A percentile compares a stretch with the other conserved stretches of the same genome.
Evolutionary conservation across 2,797 vertebrate genomes (phyloP).

Genomic region (Yasuhikotakia modesta): DNA sequence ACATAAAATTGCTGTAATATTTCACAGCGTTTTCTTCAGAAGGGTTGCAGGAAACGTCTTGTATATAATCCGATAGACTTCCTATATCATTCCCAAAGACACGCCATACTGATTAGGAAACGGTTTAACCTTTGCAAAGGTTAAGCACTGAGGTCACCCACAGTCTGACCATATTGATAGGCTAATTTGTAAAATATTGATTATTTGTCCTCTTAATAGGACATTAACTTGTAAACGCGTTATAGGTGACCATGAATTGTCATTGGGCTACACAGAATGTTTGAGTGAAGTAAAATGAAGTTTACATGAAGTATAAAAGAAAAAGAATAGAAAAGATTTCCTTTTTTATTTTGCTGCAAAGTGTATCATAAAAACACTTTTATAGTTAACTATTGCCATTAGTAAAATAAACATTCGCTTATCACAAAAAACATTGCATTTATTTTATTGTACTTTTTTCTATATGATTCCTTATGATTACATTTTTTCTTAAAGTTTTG

Average conservation of each 20-base stretch:
- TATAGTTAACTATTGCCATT: too few relatives aligned
- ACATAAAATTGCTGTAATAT: background rate
- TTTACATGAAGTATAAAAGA: constrained; percentile 3
- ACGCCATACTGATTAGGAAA: constrained; percentile 43
- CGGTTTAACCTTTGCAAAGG: constrained; percentile 75
- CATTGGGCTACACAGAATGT: constrained; percentile 42
- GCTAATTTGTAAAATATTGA: constrained; percentile 69
- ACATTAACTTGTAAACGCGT: constrained; percentile 57
- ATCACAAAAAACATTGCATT: background rate
- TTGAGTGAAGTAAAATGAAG: too few relatives aligned
- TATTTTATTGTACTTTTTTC: background rate
- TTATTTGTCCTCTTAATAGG: constrained; percentile 63
- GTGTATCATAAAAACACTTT: too few relatives aligned
- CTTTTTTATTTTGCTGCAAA: background rate
- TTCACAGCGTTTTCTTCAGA: background rate
- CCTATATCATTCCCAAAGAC: constrained; percentile 5
- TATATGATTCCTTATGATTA: background rate
- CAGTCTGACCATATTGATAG: constrained; percentile 72
- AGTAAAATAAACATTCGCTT: too few relatives aligned
- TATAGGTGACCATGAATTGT: constrained; percentile 36
- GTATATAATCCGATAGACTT: background rate
- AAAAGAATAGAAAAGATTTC: background rate
- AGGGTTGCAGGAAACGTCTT: background rate
- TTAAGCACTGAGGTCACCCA: constrained; percentile 71
- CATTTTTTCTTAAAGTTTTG: too few relatives aligned